Conservation (phyloP, 2,888 invertebrate species). For the Torymus aiolomorphi region DNA sequence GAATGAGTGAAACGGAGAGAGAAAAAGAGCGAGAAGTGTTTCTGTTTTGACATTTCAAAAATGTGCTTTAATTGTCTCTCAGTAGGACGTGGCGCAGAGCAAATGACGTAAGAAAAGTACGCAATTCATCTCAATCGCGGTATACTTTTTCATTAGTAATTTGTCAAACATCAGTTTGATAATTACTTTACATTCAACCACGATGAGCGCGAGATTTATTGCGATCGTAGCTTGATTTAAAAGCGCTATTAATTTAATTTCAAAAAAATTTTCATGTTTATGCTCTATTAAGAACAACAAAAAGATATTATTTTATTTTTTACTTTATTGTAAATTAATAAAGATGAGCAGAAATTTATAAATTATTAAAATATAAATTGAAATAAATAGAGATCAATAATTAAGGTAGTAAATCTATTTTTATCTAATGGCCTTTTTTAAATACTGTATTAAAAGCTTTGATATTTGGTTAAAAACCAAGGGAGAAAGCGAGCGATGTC, state of each 20-base stretch:
- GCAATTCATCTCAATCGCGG: slow-evolving; percentile 23
- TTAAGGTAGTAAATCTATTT: too few relatives aligned
- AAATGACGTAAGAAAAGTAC: slow-evolving; percentile 33
- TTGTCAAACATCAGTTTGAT: slow-evolving; percentile 16
- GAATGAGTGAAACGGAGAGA: background rate
- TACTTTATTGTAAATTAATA: too few relatives aligned
- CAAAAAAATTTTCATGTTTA: too few relatives aligned
- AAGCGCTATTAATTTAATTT: background rate
- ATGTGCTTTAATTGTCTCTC: slow-evolving; percentile 33
- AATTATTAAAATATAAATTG: too few relatives aligned
- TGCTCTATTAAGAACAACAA: too few relatives aligned
- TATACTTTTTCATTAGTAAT: slow-evolving; percentile 12
- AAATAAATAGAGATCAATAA: too few relatives aligned
- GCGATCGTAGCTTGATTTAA: background rate
- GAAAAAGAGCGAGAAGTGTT: slow-evolving; percentile 12
- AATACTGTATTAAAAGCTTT: too few relatives aligned
- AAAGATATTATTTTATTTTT: too few relatives aligned
- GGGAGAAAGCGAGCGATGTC: too few relatives aligned
- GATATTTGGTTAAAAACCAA: too few relatives aligned
- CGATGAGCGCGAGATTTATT: background rate
- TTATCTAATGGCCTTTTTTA: too few relatives aligned
- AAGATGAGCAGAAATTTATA: too few relatives aligned
- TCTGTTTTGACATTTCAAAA: slow-evolving; percentile 41
- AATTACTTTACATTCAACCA: slow-evolving; percentile 6
- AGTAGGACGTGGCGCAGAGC: background rate